Percentiles rank a stretch among this genome's conserved stretches.
phyloP scores from a whole-genome alignment of 37 sponge, comb jelly and placozoan genomes.

The Chondrilla cf. caribensis region DNA sequence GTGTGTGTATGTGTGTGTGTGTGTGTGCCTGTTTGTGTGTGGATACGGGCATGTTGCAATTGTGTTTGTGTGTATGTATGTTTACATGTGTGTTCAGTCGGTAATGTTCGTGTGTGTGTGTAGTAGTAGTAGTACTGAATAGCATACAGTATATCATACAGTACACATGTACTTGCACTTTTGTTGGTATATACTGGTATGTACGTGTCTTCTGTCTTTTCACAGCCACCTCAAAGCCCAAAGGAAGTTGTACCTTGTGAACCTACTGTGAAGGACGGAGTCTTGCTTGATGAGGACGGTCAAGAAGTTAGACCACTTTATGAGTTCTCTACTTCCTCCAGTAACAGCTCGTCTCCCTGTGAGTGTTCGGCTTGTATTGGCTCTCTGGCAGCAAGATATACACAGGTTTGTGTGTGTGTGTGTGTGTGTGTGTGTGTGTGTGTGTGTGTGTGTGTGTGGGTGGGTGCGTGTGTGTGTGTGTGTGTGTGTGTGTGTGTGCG shows the following conservation, averaged over 20 bases:
- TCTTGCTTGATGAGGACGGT: not conserved
- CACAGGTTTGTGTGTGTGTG: constrained; percentile 32
- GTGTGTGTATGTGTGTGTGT: constrained; percentile 13
- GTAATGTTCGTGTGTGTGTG: too few relatives aligned
- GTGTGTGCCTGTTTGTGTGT: not conserved
- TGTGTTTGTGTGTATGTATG: not conserved
- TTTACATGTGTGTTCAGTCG: not conserved
- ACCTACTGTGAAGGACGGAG: not conserved
- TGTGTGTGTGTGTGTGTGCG: not conserved
- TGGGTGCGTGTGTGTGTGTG: not conserved
- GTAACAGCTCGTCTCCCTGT: constrained; percentile 22
- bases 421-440: constrained; percentile 7
- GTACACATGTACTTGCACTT: too few relatives aligned
- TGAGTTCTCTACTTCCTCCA: not conserved
- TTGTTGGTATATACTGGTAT: too few relatives aligned
- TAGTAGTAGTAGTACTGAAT: too few relatives aligned
- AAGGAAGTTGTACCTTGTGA: not conserved
- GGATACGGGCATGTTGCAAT: not conserved
- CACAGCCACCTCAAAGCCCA: not conserved
- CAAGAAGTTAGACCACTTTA: constrained; percentile 2
- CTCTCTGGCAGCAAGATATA: constrained; percentile 50
- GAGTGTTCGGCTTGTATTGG: constrained; percentile 74
- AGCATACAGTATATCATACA: too few relatives aligned
- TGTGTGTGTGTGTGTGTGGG: constrained; percentile 6
- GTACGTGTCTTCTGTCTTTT: too few relatives aligned